Evolutionary conservation across 2,797 vertebrate species (phyloP).

Genomic region (Dermochelys coriacea): DNA sequence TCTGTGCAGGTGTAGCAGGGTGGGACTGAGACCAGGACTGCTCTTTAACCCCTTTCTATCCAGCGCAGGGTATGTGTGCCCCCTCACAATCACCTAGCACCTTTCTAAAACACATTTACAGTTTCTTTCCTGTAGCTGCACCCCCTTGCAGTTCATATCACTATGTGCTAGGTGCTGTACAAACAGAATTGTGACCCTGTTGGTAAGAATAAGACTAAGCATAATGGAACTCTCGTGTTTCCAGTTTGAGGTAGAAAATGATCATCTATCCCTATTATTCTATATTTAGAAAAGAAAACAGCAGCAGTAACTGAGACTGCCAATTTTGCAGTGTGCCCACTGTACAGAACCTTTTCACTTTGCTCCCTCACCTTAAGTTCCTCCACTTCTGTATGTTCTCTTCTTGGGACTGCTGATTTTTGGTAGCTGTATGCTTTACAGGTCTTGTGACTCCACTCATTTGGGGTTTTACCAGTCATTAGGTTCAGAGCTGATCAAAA

Average conservation of each 20-base stretch:
- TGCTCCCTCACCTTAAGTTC: not conserved
- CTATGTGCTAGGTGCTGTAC: not conserved
- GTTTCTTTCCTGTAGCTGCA: not conserved
- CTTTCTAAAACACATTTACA: not conserved
- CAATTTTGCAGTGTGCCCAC: not conserved
- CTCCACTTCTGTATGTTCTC: not conserved
- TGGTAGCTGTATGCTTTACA: no score
- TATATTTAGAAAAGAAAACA: not conserved
- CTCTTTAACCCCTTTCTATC: no score
- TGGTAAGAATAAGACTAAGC: not conserved
- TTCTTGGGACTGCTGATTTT: no score
- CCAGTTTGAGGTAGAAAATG: not conserved
- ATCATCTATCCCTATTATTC: not conserved
- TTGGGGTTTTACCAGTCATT: no score
- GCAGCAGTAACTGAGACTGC: not conserved
- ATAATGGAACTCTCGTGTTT: not conserved
- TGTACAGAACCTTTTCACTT: not conserved
- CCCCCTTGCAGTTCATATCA: not conserved
- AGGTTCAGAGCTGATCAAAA: no score
- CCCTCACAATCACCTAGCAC: no score
- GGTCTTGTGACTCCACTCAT: no score
- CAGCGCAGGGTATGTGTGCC: no score
- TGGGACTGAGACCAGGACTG: no score
- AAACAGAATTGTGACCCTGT: not conserved
- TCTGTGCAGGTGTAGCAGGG: no score